These are phyloP conservation scores for Empis livida DNA, from an alignment of 2,888 invertebrate species.

Conservation along the genomic window DNA sequence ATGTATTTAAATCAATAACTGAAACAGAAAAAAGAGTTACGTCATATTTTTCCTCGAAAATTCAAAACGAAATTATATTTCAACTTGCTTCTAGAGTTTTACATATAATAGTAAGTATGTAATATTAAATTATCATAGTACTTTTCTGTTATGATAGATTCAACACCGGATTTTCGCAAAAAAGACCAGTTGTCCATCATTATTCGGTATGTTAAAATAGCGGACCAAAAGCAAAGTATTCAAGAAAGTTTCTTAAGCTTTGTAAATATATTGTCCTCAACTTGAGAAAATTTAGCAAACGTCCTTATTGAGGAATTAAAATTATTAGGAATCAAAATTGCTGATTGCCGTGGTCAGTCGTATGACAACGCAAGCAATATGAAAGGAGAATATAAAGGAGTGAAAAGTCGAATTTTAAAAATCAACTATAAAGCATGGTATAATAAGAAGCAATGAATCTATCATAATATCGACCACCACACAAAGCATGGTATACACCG, in stretches of 20 bases:
- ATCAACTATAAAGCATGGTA: slow-evolving; percentile 7
- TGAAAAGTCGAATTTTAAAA: slow-evolving; percentile 5
- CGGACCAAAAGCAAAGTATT: background rate
- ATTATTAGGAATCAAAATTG: slow-evolving; percentile 2
- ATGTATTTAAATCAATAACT: slow-evolving; percentile 2
- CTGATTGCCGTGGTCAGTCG: background rate
- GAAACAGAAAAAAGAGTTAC: slow-evolving; percentile 2
- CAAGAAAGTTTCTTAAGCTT: slow-evolving; percentile 1
- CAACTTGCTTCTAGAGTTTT: slow-evolving; percentile 3
- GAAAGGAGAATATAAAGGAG: slow-evolving; percentile 3
- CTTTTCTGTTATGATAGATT: background rate
- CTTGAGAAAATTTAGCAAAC: slow-evolving; percentile 1
- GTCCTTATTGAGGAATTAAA: slow-evolving; percentile 2
- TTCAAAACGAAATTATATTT: slow-evolving; percentile 2
- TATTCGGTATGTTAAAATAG: slow-evolving; percentile 2
- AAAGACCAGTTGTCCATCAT: slow-evolving; percentile 1
- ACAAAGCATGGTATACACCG: too few relatives aligned
- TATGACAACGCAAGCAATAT: slow-evolving; percentile 1
- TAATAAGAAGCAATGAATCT: too few relatives aligned
- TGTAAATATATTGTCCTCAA: background rate
- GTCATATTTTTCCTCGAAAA: slow-evolving; percentile 2
- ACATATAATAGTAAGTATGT: slow-evolving; percentile 1
- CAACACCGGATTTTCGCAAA: background rate
- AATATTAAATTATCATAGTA: slow-evolving; percentile 3
- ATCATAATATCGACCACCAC: too few relatives aligned